Evolutionary conservation across 2,797 vertebrate species (phyloP).

Genomic region (Sebastiscus tertius): DNA sequence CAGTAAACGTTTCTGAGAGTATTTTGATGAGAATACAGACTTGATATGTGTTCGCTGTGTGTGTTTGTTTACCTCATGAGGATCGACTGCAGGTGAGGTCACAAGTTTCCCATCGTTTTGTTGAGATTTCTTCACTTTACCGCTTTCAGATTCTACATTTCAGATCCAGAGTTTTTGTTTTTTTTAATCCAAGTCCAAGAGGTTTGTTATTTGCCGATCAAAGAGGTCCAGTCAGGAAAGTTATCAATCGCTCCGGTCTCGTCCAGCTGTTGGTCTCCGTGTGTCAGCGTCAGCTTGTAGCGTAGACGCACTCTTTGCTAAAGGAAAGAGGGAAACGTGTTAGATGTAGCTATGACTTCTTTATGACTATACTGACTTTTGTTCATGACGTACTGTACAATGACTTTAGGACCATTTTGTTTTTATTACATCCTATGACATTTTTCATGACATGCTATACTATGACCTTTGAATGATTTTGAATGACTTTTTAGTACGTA

Average conservation of each 20-base stretch:
- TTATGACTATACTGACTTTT: not conserved
- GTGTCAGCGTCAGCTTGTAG: slow-evolving; percentile 84
- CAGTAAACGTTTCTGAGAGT: not conserved
- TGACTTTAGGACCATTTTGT: not conserved
- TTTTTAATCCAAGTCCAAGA: not conserved
- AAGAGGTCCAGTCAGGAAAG: slow-evolving; percentile 82
- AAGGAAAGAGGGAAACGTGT: not conserved
- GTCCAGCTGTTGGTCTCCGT: slow-evolving; percentile 73
- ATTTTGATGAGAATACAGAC: not conserved
- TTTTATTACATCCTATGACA: not conserved
- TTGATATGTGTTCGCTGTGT: not conserved
- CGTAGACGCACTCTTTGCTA: slow-evolving; percentile 84
- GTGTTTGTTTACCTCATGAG: not conserved
- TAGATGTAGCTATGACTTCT: not conserved
- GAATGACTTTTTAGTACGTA: no score
- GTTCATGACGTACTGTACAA: not conserved
- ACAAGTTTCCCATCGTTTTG: not conserved
- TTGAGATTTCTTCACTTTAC: not conserved
- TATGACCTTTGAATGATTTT: not conserved
- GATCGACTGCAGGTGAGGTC: not conserved
- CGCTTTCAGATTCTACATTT: not conserved
- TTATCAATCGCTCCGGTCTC: slow-evolving; percentile 83
- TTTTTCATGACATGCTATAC: not conserved
- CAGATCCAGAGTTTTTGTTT: not conserved
- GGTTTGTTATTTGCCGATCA: slow-evolving; percentile 54